Evolutionary conservation across 2,113 vertebrate species (phyloP), one percentile per base, ranked within the genome.

Genomic region (Cheirogaleus medius): DNA sequence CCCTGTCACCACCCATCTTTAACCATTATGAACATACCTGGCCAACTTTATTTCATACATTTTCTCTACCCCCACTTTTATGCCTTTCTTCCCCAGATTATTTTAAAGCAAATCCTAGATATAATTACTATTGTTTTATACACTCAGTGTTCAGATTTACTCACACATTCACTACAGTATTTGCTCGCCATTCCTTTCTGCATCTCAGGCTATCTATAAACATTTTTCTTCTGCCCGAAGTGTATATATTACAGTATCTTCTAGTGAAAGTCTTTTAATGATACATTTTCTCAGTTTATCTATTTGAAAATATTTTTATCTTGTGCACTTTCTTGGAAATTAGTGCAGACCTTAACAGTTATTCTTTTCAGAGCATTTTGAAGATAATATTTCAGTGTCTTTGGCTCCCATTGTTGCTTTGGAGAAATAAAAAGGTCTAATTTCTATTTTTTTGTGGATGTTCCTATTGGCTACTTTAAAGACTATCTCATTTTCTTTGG

Each of bases 251-350:
- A 66, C 0, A 49, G 4, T 73, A 76, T 82, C 52, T 11, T 96
- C 44, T 69, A 49, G 25, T 81, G 18, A 94, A 68, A 63, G 20
- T 64, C 10, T 71, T 39, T 54, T 77, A 64, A 21, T 20, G 63
- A 44, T 84, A 63, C 78, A 89, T 52, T 63, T 52, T 81, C 21
- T 93, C 23, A n/a, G 54, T 71, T 71, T 52, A 34, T 80, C 84
- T 93, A 18, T 90, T 91, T 63, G 78, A 88, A 91, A 90, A 93
- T 82, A 15, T 81, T 80, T 95, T 74, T 78, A 73, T 56, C 39
- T 89, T 85, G 3, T 60, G 27, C 6, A 83, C 49, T 84, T 95
- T 90, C 47, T 84, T 68, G 85, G 69, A 84, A 87, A 56, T 73
- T 68, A 87, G 11, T 76, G 14, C 8, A 80, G 64, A 80, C 49